Evolutionary conservation across 2,888 invertebrate species (phyloP).

Genomic region (Thereva unica): DNA sequence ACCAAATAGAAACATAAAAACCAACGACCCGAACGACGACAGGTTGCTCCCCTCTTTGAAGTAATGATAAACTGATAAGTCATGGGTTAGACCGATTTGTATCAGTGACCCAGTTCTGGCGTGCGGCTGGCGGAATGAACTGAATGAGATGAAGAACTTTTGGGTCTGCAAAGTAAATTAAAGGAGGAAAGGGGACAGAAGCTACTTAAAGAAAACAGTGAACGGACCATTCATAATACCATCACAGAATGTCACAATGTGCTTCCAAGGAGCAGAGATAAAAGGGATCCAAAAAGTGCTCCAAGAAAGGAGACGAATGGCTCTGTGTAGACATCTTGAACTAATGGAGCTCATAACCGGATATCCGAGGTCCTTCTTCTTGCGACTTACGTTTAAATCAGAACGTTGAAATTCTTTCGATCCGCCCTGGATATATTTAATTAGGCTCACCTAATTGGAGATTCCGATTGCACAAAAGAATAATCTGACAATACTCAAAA

Average conservation of each 20-base stretch:
- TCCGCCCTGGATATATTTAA: too few relatives aligned
- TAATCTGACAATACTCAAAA: too few relatives aligned
- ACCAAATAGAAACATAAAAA: conserved; percentile 32
- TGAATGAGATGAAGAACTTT: not conserved
- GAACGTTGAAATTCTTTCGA: too few relatives aligned
- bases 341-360: too few relatives aligned
- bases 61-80: conserved; percentile 31
- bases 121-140: too few relatives aligned
- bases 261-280: conserved; percentile 12
- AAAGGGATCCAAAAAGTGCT: conserved; percentile 6
- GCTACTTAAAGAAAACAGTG: conserved; percentile 3
- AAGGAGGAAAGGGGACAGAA: not conserved
- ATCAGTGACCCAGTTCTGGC: conserved; percentile 23
- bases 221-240: conserved; percentile 17
- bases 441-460: too few relatives aligned
- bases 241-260: conserved; percentile 5
- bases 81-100: conserved; percentile 27
- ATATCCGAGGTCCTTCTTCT: too few relatives aligned
- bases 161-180: conserved; percentile 2
- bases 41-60: conserved; percentile 25
- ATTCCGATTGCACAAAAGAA: too few relatives aligned
- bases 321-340: not conserved
- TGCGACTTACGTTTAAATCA: too few relatives aligned
- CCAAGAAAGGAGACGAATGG: not conserved
- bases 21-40: conserved; percentile 27